phyloP scores from a whole-genome alignment of 2,113 vertebrate genomes.

The Microcebus griseorufus region DNA sequence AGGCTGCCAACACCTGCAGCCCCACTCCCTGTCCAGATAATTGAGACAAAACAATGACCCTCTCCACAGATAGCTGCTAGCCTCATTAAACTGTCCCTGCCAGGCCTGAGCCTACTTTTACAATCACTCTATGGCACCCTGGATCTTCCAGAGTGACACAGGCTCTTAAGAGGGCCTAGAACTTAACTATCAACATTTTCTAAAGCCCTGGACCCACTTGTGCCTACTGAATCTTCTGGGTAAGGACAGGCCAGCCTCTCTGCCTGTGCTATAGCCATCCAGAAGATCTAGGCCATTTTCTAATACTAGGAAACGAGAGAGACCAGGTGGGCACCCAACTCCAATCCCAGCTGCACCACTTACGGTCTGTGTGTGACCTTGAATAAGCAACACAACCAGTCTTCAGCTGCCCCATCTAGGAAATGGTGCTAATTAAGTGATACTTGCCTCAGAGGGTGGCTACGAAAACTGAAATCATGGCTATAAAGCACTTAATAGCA shows the following conservation, averaged over 20 bases:
- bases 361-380: background rate
- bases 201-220: background rate
- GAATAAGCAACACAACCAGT: background rate
- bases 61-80: background rate
- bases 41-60: rapidly evolving
- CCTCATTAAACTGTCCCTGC: background rate
- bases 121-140: background rate
- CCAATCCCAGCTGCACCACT: background rate
- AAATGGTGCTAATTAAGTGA: background rate
- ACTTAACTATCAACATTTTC: background rate
- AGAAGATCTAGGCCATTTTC: background rate
- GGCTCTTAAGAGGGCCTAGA: background rate
- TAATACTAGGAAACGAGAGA: background rate
- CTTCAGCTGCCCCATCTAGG: background rate
- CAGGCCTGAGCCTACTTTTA: background rate
- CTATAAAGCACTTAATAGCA: background rate
- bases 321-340: background rate
- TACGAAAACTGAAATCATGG: background rate
- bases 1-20: background rate
- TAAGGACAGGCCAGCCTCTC: background rate
- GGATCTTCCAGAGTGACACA: background rate
- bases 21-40: background rate
- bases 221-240: background rate
- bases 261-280: background rate
- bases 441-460: background rate